A percentile compares a stretch with the other conserved stretches of the same genome.
Conservation (phyloP, 2,797 vertebrate genomes). For the Anas acuta region DNA sequence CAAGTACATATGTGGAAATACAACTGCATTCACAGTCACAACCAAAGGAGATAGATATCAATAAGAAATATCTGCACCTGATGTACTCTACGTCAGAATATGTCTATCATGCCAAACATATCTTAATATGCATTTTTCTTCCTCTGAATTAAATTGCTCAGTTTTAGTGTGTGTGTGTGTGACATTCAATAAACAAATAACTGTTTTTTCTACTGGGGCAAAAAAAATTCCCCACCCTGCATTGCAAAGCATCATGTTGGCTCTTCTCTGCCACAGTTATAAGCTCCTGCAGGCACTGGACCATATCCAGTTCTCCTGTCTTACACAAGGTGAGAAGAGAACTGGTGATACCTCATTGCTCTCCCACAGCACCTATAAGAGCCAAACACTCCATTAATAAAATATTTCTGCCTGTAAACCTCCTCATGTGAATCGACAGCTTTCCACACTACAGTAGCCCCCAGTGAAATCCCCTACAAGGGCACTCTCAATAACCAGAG, state of each 20-base stretch:
- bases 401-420: constrained; percentile 29
- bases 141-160: background rate
- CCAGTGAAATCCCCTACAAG: constrained; percentile 6
- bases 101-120: background rate
- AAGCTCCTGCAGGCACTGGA: background rate
- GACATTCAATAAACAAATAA: background rate
- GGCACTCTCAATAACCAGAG: background rate
- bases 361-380: background rate
- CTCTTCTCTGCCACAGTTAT: background rate
- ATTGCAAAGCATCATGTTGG: background rate
- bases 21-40: constrained; percentile 6
- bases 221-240: background rate
- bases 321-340: background rate
- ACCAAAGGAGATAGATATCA: background rate
- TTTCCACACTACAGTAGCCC: background rate
- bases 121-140: background rate
- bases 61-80: background rate
- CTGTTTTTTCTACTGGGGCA: background rate
- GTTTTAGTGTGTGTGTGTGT: background rate
- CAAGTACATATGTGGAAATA: constrained; percentile 65
- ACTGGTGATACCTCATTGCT: background rate
- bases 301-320: background rate
- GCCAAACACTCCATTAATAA: constrained; percentile 36
- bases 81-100: background rate
- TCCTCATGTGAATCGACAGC: constrained; percentile 8